Percentiles rank a stretch among this genome's conserved stretches.
Evolutionary conservation across 2,888 invertebrate species (phyloP).

Genomic region (Anarsia innoxiella): DNA sequence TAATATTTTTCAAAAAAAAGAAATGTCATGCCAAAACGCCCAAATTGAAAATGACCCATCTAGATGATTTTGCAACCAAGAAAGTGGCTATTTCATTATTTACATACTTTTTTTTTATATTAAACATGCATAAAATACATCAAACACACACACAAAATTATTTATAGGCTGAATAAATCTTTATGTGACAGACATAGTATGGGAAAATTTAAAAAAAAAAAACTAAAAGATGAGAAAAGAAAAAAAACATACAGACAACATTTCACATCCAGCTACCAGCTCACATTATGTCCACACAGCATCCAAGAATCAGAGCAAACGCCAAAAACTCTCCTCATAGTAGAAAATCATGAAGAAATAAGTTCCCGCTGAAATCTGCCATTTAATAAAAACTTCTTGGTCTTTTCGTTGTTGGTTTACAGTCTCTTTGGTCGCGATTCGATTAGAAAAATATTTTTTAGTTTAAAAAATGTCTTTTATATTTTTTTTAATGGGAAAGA

Average conservation of each 20-base stretch:
- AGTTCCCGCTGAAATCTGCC: not conserved
- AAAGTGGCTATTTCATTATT: too few species aligned
- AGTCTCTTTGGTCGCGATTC: slow-evolving; percentile 1
- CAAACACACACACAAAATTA: not conserved
- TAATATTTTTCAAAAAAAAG: too few species aligned
- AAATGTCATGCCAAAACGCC: too few species aligned
- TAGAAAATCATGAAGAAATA: not conserved
- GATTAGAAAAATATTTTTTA: slow-evolving; percentile 2
- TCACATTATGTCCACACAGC: slow-evolving; percentile 73
- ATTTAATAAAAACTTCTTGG: not conserved
- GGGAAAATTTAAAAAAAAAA: not conserved
- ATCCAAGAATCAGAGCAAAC: slow-evolving; percentile 72
- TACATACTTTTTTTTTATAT: too few species aligned
- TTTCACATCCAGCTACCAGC: slow-evolving; percentile 55
- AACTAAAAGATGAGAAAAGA: slow-evolving; percentile 29
- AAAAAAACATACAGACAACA: slow-evolving; percentile 71
- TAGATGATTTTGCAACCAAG: too few species aligned
- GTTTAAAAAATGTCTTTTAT: slow-evolving; percentile 1
- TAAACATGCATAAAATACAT: too few species aligned
- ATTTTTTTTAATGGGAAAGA: slow-evolving; percentile 1
- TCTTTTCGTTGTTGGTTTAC: too few species aligned
- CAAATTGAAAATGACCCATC: too few species aligned
- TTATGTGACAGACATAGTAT: too few species aligned
- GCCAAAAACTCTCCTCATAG: slow-evolving; percentile 72
- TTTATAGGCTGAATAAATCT: too few species aligned